phyloP scores from a whole-genome alignment of 2,888 invertebrate species.

The Dasypogon diadema region DNA sequence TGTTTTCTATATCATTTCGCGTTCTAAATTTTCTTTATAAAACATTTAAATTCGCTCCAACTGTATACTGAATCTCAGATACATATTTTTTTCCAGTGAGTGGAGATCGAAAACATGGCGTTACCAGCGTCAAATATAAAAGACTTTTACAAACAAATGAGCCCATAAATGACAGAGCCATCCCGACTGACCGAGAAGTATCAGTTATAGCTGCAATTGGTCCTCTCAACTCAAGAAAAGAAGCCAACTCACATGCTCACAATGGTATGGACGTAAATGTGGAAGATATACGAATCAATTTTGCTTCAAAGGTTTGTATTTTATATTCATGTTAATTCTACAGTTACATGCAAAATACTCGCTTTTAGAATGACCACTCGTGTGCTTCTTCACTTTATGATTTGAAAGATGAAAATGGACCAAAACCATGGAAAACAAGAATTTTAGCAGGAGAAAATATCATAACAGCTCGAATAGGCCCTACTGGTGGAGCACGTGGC shows the following conservation, averaged over 20 bases:
- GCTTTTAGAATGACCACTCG: constrained; percentile 75
- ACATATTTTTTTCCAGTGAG: constrained; percentile 70
- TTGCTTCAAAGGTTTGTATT: constrained; percentile 72
- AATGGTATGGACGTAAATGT: constrained; percentile 65
- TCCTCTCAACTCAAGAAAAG: constrained; percentile 80
- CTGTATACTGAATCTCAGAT: neutral
- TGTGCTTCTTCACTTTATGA: constrained; percentile 78
- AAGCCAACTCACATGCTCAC: constrained; percentile 85
- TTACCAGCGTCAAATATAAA: constrained; percentile 84
- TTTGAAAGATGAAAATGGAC: constrained; percentile 72
- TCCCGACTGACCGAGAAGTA: constrained; percentile 76
- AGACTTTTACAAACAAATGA: constrained; percentile 84
- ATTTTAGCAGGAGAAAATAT: constrained; percentile 74
- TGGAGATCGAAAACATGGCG: constrained; percentile 81
- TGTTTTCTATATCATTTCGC: no score
- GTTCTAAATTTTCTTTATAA: no score
- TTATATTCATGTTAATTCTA: neutral
- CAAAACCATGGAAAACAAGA: constrained; percentile 78
- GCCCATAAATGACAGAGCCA: constrained; percentile 77
- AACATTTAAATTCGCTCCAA: neutral
- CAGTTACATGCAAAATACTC: neutral
- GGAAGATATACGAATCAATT: constrained; percentile 83
- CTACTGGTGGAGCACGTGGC: constrained; percentile 84
- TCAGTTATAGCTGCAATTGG: constrained; percentile 92
- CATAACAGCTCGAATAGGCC: constrained; percentile 84